Conservation (phyloP, 2,113 vertebrate genomes). For the Chrysemys picta region DNA sequence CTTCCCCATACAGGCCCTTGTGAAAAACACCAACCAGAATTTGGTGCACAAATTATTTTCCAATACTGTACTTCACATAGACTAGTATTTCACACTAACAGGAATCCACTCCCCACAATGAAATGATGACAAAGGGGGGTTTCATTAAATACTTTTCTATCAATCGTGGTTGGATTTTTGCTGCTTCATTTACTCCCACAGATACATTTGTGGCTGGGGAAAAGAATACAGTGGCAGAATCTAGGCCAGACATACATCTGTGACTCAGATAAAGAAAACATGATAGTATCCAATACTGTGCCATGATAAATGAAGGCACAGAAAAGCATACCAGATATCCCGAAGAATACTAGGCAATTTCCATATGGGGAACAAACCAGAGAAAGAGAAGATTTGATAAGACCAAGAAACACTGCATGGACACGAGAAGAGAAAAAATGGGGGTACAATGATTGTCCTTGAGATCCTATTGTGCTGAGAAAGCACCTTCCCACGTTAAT, state of each 20-base stretch:
- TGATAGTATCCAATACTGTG: background rate
- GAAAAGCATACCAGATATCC: constrained; percentile 39
- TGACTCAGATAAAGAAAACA: constrained; percentile 36
- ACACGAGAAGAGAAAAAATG: background rate
- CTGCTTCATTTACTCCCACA: background rate
- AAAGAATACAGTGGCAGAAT: constrained; percentile 19
- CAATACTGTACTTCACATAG: background rate
- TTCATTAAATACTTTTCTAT: too few relatives aligned
- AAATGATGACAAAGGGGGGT: background rate
- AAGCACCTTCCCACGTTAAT: background rate
- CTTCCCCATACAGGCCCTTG: background rate
- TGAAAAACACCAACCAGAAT: background rate
- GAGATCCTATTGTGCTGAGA: background rate
- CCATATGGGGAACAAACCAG: constrained; percentile 50
- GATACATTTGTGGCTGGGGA: background rate
- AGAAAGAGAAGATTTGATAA: constrained; percentile 12
- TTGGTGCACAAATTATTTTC: background rate
- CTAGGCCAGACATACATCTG: constrained; percentile 32
- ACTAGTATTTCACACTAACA: background rate
- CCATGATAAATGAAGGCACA: constrained; percentile 42
- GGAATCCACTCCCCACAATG: background rate
- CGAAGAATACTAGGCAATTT: constrained; percentile 32
- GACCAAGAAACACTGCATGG: constrained; percentile 16
- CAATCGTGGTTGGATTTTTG: constrained; percentile 1
- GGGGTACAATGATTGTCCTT: constrained; percentile 20